These are phyloP conservation scores for Oceanites oceanicus DNA, from an alignment of 2,113 vertebrate genomes.

Conservation along the genomic window DNA sequence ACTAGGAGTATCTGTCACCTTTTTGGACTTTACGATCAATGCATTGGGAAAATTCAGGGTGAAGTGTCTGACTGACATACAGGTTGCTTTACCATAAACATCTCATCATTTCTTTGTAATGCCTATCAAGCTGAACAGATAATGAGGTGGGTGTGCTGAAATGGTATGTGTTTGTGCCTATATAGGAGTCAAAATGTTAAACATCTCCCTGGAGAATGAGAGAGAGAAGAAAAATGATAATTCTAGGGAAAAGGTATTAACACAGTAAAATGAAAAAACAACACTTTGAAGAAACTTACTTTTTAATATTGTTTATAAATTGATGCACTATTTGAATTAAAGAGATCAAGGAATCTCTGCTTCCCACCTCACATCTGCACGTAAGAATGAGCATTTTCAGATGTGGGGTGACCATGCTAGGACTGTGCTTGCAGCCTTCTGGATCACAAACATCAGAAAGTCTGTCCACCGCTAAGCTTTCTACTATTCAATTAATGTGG, in stretches of 20 bases:
- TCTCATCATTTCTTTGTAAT: not conserved
- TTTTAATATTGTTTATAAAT: not conserved
- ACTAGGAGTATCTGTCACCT: not conserved
- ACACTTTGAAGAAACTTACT: not conserved
- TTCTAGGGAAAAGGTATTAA: not conserved
- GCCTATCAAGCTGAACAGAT: not conserved
- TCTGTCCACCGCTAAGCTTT: not conserved
- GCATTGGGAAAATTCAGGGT: not conserved
- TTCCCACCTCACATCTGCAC: fast-evolving
- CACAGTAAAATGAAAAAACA: not conserved
- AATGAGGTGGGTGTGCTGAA: not conserved
- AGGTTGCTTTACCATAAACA: not conserved
- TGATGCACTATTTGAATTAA: not conserved
- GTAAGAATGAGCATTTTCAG: not conserved
- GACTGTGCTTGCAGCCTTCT: not conserved
- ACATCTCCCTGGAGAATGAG: not conserved
- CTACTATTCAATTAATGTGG: too few species aligned
- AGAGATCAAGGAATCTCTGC: not conserved
- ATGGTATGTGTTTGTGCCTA: not conserved
- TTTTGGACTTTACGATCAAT: not conserved
- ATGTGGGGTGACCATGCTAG: not conserved
- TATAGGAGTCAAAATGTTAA: not conserved
- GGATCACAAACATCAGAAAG: not conserved
- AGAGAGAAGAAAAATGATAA: not conserved
- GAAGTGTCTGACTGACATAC: not conserved